Evolutionary conservation across 2,797 vertebrate genomes (phyloP).

Genomic region (Pangasius macronema): DNA sequence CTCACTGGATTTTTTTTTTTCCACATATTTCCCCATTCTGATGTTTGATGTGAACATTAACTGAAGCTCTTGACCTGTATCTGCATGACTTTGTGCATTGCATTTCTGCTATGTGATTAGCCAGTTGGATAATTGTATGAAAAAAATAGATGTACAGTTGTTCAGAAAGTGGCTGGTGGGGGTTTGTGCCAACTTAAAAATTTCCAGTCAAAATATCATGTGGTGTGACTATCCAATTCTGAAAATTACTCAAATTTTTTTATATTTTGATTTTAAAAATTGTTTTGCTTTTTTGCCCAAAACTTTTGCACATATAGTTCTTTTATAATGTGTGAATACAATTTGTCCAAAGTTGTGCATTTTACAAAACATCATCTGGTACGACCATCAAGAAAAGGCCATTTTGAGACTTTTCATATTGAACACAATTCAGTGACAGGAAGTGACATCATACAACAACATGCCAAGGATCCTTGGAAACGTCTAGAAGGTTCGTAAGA

Average conservation of each 20-base stretch:
- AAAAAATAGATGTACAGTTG: background rate
- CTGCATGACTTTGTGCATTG: background rate
- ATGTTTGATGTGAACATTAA: background rate
- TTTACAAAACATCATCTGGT: conserved; percentile 14
- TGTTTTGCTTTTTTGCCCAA: background rate
- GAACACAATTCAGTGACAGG: background rate
- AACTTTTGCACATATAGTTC: background rate
- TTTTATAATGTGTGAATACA: background rate
- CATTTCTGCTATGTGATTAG: background rate
- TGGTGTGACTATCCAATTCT: background rate
- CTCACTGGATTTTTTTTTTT: too few species aligned
- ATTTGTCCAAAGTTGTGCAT: background rate
- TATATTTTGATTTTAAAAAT: background rate
- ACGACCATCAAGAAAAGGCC: background rate
- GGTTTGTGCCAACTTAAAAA: background rate
- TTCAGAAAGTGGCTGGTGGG: background rate
- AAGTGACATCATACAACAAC: conserved; percentile 19
- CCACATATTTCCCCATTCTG: background rate
- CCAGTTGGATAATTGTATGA: background rate
- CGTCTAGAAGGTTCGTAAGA: conserved; percentile 24
- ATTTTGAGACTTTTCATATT: conserved; percentile 13
- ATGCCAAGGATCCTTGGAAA: conserved; percentile 13
- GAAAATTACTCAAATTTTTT: background rate
- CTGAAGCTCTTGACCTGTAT: background rate
- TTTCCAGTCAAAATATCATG: background rate